Conservation (phyloP, 2,888 invertebrate species). For the Clivina fossor region DNA sequence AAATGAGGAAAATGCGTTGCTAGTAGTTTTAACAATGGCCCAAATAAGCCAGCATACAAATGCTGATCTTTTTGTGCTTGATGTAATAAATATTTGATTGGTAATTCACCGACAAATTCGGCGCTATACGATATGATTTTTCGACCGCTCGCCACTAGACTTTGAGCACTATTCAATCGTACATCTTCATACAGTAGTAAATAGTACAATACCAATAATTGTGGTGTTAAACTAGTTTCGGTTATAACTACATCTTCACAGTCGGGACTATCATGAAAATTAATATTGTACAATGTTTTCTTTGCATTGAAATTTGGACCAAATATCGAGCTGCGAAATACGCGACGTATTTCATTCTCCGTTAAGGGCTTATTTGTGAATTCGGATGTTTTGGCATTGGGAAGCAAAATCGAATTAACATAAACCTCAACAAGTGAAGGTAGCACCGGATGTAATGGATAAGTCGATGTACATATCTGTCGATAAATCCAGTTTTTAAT, state of each 20-base stretch:
- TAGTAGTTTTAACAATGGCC: slow-evolving; percentile 81
- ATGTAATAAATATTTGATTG: slow-evolving; percentile 90
- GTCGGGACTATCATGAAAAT: slow-evolving; percentile 53
- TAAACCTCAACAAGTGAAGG: slow-evolving; percentile 93
- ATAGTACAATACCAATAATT: slow-evolving; percentile 88
- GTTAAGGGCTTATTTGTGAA: slow-evolving; percentile 89
- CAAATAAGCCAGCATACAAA: slow-evolving; percentile 87
- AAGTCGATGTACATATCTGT: slow-evolving; percentile 84
- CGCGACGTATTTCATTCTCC: slow-evolving; percentile 83
- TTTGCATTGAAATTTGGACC: slow-evolving; percentile 70
- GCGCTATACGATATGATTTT: slow-evolving; percentile 84
- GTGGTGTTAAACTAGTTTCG: slow-evolving; percentile 76
- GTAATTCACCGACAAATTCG: slow-evolving; percentile 85
- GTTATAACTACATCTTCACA: slow-evolving; percentile 59
- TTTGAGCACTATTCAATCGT: slow-evolving; percentile 71
- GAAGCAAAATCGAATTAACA: slow-evolving; percentile 84
- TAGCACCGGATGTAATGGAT: slow-evolving; percentile 92
- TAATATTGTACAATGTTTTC: slow-evolving; percentile 56
- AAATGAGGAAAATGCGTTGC: slow-evolving; percentile 95
- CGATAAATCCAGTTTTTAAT: slow-evolving; percentile 96
- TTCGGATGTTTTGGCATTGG: slow-evolving; percentile 68
- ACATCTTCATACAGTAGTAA: slow-evolving; percentile 90
- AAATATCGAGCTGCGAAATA: slow-evolving; percentile 78
- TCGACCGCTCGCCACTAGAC: slow-evolving; percentile 65
- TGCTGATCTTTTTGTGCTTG: slow-evolving; percentile 91